Evolutionary conservation across 1,140 invertebrate species (phyloP).

Genomic region (Meloidogyne chitwoodi): DNA sequence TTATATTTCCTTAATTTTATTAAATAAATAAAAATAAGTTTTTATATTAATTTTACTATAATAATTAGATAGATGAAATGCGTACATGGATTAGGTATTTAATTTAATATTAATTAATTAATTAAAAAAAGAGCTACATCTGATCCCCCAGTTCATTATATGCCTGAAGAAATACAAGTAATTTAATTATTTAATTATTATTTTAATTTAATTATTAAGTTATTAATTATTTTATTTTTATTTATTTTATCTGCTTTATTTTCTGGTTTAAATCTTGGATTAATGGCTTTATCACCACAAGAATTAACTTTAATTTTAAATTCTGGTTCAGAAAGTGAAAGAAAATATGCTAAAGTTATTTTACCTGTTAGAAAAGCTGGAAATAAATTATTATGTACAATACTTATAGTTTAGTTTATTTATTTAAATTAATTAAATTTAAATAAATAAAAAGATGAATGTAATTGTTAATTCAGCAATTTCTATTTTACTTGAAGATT

Average conservation of each 20-base stretch:
- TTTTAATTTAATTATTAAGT: constrained; percentile 53
- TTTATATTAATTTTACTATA: too few relatives aligned
- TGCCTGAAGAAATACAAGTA: constrained; percentile 51
- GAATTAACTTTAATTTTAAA: constrained; percentile 52
- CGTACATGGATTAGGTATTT: constrained; percentile 45
- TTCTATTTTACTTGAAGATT: constrained; percentile 61
- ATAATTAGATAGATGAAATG: constrained; percentile 52
- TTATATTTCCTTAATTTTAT: too few relatives aligned
- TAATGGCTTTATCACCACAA: constrained; percentile 77
- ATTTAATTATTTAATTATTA: neutral
- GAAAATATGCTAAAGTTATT: constrained; percentile 49
- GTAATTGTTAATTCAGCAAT: constrained; percentile 64
- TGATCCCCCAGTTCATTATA: constrained; percentile 53
- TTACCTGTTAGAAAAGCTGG: constrained; percentile 47
- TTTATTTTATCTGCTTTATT: constrained; percentile 83
- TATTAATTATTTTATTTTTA: constrained; percentile 73
- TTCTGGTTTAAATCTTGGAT: constrained; percentile 88
- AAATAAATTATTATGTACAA: constrained; percentile 50
- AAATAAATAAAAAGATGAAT: neutral
- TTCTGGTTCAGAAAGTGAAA: constrained; percentile 47
- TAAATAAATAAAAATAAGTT: too few relatives aligned
- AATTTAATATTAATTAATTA: too few relatives aligned
- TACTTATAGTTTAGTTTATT: constrained; percentile 60
- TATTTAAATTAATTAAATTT: neutral
- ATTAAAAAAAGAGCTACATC: constrained; percentile 31